These are phyloP conservation scores for Ochotona curzoniae DNA, from an alignment of 2,113 vertebrate species.

Conservation along the genomic window DNA sequence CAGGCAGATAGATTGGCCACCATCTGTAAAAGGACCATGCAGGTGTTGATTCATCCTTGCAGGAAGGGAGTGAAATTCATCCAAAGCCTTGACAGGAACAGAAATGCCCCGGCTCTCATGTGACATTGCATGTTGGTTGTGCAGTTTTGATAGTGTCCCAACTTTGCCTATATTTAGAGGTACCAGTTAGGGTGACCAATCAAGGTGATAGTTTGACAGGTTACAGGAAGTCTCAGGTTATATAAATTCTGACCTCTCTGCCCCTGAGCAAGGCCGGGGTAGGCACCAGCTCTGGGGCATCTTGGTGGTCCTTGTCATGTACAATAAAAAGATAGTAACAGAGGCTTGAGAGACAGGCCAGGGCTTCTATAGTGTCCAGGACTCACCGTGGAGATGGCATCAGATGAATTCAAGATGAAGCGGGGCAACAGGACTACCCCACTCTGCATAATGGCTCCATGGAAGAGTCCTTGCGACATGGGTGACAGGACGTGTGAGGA, in stretches of 20 bases:
- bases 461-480: constrained; percentile 87
- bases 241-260: background rate
- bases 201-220: background rate
- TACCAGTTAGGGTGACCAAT: background rate
- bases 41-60: background rate
- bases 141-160: background rate
- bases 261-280: background rate
- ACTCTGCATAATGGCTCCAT: constrained; percentile 88
- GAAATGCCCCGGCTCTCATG: background rate
- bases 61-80: background rate
- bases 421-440: constrained; percentile 82
- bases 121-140: background rate
- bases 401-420: constrained; percentile 38
- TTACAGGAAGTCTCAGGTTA: background rate
- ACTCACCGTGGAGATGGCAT: constrained; percentile 35
- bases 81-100: background rate
- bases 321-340: background rate
- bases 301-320: background rate
- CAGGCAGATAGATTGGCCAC: constrained; percentile 86
- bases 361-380: background rate
- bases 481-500: constrained; percentile 86
- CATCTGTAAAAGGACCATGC: constrained; percentile 73
- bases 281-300: background rate
- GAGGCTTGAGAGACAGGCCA: background rate
- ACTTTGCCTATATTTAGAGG: background rate